Evolutionary conservation across 2,888 invertebrate species (phyloP), one percentile per base, ranked within the genome.

Genomic region (Frankliniella fusca): DNA sequence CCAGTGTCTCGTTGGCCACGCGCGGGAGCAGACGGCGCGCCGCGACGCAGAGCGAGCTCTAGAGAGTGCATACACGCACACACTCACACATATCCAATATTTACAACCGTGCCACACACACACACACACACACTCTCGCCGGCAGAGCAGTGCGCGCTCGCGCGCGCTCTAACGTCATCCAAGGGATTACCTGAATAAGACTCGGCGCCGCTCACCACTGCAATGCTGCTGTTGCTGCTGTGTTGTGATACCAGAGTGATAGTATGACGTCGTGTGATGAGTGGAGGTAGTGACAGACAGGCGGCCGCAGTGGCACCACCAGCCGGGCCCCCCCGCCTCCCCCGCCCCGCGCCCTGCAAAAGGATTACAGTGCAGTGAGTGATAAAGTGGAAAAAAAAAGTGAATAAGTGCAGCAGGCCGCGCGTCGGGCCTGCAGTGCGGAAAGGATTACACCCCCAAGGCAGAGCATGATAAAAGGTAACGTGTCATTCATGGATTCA

Each of bases 381-480:
- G 54, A 54, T 12, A 54, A 15, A 50, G 50, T 50, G 50, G 50
- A 50, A 15, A 50, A 15, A 50, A 15, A 50, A 50, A 50, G 50
- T 11, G 50, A 50, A 15, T 50, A n/a, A 15, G 9, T 65, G 65
- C 65, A n/a, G n/a, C 10, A n/a, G n/a, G n/a, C 8, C 70, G 70
- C 23, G 70, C 70, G 23, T 0, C 70, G 70, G 20, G 70, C 70
- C 20, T n/a, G n/a, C 11, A 23, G 70, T 23, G 70, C 70, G 23
- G 23, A 76, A 76, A 76, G 70, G 70, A 76, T 76, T 76, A 76
- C 38, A 76, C 70, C 70, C 70, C 27, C 61, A 15, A 61, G 70
- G 70, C 70, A 27, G 70, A 76, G 70, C 70, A 76, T 76, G 70
- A 76, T 76, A 76, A 76, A 76, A 76, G 70, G 70, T 76, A 23